Evolutionary conservation across 1,140 invertebrate genomes (phyloP), one percentile per base, ranked within the genome.

Genomic region (Neodiprion fabricii): DNA sequence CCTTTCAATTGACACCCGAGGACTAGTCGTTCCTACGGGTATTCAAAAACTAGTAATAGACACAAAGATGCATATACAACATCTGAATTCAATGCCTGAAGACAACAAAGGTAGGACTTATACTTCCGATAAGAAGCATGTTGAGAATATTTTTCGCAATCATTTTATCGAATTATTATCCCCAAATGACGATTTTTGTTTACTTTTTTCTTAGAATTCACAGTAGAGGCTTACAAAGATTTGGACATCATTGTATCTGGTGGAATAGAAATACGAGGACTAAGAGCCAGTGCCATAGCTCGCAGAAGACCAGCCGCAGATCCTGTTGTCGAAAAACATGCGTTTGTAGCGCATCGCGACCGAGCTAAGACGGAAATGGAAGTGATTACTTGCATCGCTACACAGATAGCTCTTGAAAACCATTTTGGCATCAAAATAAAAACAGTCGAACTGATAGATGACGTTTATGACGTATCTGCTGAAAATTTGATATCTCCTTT

Each of bases 11-110:
- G 94, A 96, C 77, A 93, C 93, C 0, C 86, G 94, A 75, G 90
- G 92, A 21, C 90, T 98, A 0, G 92, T 93, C 80, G 92, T 99
- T 1, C 97, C 97, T 2, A 98, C 95, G 0, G 92, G 93, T 77
- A 95, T 99, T 49, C 90, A 93, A 68, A 94, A 93, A 75, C 80
- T 98, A 1, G 90, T 92, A 8, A 95, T 99, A 67, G 93, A 98
- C 82, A 93, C 94, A 0, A 90, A 90, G 9, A 90, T 89, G 80
- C 94, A 95, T 79, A 89, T 92, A 4, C 81, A 89, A 47, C 78
- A 79, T 1, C 75, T 87, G 14, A 85, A 86, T 1, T 80, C 84
- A 14, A 82, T 90, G 8, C 1, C n/a, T 12, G 78, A 82, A 8
- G 82, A 88, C 7, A 70, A 83, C 0, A 83, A 84, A 79, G 80